Percentiles rank a stretch among this genome's conserved stretches.
phyloP scores from a whole-genome alignment of 2,888 invertebrate genomes.

The Strigamia maritima region DNA sequence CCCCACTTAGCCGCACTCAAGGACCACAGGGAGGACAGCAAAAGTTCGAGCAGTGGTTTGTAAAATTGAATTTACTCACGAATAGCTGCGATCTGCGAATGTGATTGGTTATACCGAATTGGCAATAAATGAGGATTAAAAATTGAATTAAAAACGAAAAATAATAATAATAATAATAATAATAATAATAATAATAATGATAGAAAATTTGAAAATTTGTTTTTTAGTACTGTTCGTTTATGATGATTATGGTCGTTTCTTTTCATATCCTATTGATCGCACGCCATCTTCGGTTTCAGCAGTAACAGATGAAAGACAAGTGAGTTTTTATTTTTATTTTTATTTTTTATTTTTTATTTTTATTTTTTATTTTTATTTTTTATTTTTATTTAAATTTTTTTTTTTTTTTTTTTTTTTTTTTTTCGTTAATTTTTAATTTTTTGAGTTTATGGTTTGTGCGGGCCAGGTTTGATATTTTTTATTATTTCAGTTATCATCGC shows the following conservation, averaged over 20 bases:
- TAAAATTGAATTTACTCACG: background rate
- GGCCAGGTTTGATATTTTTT: no score
- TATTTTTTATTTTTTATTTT: background rate
- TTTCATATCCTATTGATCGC: background rate
- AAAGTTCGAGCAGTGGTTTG: conserved; percentile 44
- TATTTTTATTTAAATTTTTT: background rate
- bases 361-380: background rate
- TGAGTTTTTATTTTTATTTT: conserved; percentile 35
- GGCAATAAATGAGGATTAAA: no score
- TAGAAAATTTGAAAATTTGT: no score
- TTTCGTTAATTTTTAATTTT: background rate
- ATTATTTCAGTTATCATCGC: background rate
- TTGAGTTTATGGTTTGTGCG: no score
- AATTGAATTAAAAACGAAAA: no score
- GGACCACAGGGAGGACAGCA: conserved; percentile 45
- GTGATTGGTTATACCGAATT: background rate
- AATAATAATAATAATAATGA: no score
- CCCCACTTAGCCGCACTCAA: conserved; percentile 43
- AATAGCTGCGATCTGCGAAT: background rate
- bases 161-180: no score
- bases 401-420: background rate
- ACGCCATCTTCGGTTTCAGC: conserved; percentile 33
- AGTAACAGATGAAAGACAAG: conserved; percentile 44
- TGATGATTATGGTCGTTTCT: no score
- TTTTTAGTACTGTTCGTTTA: no score